Conservation (phyloP, 2,113 vertebrate genomes). For the Heloderma charlesbogerti region DNA sequence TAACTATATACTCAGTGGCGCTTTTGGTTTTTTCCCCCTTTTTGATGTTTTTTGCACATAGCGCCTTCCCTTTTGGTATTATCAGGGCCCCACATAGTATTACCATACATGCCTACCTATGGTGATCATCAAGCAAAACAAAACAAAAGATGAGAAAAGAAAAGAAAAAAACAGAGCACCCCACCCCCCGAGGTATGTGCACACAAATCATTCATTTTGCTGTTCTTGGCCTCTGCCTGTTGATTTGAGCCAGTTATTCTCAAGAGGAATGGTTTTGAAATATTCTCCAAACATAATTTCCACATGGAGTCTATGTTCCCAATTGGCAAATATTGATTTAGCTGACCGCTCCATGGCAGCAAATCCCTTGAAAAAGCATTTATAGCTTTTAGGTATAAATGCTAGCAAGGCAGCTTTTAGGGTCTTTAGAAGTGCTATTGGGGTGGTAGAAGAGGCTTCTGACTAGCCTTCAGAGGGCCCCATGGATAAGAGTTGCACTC, state of each 20-base stretch:
- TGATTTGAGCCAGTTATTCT: not conserved
- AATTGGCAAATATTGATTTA: constrained; percentile 26
- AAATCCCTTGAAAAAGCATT: constrained; percentile 8
- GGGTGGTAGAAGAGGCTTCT: too few species aligned
- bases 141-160: not conserved
- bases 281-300: constrained; percentile 22
- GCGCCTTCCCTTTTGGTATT: too few species aligned
- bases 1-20: too few species aligned
- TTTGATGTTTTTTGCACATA: too few species aligned
- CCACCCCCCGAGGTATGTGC: not conserved
- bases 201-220: not conserved
- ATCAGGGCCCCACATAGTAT: not conserved
- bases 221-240: not conserved
- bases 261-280: not conserved
- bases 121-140: not conserved
- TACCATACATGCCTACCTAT: not conserved
- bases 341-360: not conserved
- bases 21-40: too few species aligned
- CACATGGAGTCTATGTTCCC: not conserved
- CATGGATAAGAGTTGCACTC: not conserved
- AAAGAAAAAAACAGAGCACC: too few species aligned
- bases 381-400: constrained; percentile 19
- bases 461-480: not conserved
- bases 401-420: constrained; percentile 4
- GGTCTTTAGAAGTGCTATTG: not conserved